Percentiles rank a stretch among this genome's conserved stretches.
Conservation (phyloP, 2,888 invertebrate species). For the Octodonta nipae region DNA sequence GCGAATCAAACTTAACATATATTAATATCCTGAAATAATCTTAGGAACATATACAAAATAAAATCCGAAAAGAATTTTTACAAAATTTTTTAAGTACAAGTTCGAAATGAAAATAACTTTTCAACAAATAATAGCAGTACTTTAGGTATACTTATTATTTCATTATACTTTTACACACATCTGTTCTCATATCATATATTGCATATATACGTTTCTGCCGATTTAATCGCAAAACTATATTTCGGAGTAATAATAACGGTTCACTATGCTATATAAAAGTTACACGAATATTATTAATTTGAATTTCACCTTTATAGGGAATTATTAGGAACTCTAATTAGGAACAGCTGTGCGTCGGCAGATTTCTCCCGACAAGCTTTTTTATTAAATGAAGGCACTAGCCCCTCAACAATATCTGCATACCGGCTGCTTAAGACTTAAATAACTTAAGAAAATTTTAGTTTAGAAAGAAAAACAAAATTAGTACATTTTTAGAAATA, state of each 20-base stretch:
- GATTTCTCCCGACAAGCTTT: conserved; percentile 11
- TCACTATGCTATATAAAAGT: conserved; percentile 35
- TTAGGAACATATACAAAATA: conserved; percentile 33
- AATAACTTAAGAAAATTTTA: no score
- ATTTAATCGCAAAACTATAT: conserved; percentile 33
- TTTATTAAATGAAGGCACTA: conserved; percentile 34
- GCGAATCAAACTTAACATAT: conserved; percentile 27
- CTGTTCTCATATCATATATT: conserved; percentile 31
- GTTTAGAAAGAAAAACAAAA: no score
- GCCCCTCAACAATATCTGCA: conserved; percentile 39
- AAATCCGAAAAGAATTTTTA: conserved; percentile 15
- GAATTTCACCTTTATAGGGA: conserved; percentile 30
- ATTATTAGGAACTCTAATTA: conserved; percentile 37
- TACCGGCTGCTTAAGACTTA: no score
- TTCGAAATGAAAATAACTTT: conserved; percentile 29
- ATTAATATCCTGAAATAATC: conserved; percentile 27
- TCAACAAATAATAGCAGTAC: conserved; percentile 14
- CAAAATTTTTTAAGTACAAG: conserved; percentile 18
- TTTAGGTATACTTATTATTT: conserved; percentile 10
- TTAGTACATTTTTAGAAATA: no score
- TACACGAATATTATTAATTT: conserved; percentile 28
- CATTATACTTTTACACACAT: conserved; percentile 30
- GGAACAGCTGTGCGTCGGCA: conserved; percentile 26
- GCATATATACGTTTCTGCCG: conserved; percentile 33
- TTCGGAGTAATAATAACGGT: conserved; percentile 32